Percentiles rank a stretch among this genome's conserved stretches.
Evolutionary conservation across 2,797 vertebrate genomes (phyloP).

Genomic region (Monodelphis domestica): DNA sequence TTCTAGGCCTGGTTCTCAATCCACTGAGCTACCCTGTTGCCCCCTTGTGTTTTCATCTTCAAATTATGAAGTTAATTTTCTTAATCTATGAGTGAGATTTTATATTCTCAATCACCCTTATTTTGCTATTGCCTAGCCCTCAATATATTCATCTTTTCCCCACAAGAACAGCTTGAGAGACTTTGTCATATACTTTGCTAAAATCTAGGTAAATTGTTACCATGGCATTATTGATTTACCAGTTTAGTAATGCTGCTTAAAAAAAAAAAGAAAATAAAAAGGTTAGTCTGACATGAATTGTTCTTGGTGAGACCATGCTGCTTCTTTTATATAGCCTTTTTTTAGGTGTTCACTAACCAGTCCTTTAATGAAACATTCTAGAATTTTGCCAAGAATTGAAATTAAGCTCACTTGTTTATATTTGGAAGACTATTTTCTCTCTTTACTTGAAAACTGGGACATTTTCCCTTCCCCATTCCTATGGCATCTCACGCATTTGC

Average conservation of each 20-base stretch:
- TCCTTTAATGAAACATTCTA: background rate
- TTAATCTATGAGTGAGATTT: background rate
- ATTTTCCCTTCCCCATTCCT: too few species aligned
- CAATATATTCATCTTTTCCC: background rate
- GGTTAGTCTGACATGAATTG: background rate
- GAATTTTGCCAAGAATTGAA: background rate
- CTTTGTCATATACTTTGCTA: background rate
- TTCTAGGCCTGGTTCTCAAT: too few species aligned
- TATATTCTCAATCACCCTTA: background rate
- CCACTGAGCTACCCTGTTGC: too few species aligned
- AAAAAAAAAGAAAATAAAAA: background rate
- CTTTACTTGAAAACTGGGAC: background rate
- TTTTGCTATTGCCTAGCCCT: background rate
- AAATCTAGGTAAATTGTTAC: background rate
- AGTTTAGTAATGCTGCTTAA: background rate
- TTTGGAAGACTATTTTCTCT: background rate
- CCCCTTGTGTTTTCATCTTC: too few species aligned
- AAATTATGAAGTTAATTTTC: background rate
- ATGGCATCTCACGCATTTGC: background rate
- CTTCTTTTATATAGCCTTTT: background rate
- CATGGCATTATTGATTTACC: background rate
- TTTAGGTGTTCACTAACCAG: background rate
- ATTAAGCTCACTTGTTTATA: background rate
- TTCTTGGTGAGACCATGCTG: background rate
- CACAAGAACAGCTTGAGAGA: background rate